Evolutionary conservation across 1,140 invertebrate genomes (phyloP).

Genomic region (Drosophila dunni): DNA sequence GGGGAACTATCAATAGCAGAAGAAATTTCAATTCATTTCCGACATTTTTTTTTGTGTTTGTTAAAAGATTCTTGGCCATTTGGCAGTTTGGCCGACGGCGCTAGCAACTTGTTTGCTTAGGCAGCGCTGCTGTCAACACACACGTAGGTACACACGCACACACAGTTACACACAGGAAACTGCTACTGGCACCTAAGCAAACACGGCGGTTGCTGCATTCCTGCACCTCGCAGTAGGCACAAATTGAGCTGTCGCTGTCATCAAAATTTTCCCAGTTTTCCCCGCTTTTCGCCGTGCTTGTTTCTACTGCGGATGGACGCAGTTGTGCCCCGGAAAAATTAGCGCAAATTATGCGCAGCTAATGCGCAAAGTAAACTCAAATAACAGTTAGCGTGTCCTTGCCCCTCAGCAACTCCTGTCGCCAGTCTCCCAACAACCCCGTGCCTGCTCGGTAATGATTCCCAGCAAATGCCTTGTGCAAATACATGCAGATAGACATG

Average conservation of each 20-base stretch:
- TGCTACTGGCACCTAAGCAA: slow-evolving; percentile 42
- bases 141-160: slow-evolving; percentile 5
- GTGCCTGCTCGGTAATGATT: slow-evolving; percentile 25
- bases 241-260: slow-evolving; percentile 61
- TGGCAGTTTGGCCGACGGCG: slow-evolving; percentile 69
- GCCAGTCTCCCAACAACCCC: background rate
- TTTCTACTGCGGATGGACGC: too few relatives aligned
- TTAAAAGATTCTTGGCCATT: slow-evolving; percentile 54
- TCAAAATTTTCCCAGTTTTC: too few relatives aligned
- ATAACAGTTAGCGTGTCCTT: slow-evolving; percentile 34
- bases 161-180: background rate
- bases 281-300: slow-evolving; percentile 32
- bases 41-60: background rate
- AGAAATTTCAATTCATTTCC: background rate
- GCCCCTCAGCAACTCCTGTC: background rate
- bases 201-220: slow-evolving; percentile 27
- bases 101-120: slow-evolving; percentile 67
- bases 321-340: slow-evolving; percentile 63
- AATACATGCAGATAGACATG: slow-evolving; percentile 23
- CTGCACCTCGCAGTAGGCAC: background rate
- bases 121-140: slow-evolving; percentile 49
- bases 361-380: slow-evolving; percentile 70
- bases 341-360: slow-evolving; percentile 79
- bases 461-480: slow-evolving; percentile 44
- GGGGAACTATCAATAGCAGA: slow-evolving; percentile 5